Evolutionary conservation across 1,140 invertebrate genomes (phyloP).

Genomic region (Chironomus tepperi): DNA sequence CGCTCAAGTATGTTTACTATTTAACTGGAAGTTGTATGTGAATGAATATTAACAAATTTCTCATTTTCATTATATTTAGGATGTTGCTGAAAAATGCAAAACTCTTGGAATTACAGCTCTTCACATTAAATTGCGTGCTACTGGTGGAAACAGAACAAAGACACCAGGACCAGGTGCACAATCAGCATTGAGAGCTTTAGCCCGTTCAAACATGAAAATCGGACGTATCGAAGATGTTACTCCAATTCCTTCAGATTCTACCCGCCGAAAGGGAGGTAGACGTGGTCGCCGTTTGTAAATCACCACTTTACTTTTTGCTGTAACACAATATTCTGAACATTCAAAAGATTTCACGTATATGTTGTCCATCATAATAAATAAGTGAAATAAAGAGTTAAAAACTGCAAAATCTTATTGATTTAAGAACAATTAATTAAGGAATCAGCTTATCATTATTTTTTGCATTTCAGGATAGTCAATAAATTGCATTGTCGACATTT

Average conservation of each 20-base stretch:
- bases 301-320: background rate
- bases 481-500: too few species aligned
- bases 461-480: too few species aligned
- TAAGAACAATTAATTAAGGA: too few species aligned
- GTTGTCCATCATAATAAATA: background rate
- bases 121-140: conserved; percentile 96
- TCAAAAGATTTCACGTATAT: background rate
- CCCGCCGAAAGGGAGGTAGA: conserved; percentile 98
- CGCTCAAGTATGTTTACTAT: conserved; percentile 66
- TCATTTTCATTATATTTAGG: conserved; percentile 48
- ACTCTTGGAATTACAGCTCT: conserved; percentile 91
- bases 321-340: background rate
- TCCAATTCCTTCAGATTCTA: conserved; percentile 97
- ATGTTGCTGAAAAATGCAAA: conserved; percentile 99
- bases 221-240: conserved; percentile 99
- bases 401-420: too few species aligned
- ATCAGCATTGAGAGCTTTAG: conserved; percentile 92
- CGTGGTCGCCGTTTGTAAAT: conserved; percentile 95
- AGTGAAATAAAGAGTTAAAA: too few species aligned
- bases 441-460: too few species aligned
- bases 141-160: conserved; percentile 96
- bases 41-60: background rate
- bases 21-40: background rate
- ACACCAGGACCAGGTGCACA: conserved; percentile 98
- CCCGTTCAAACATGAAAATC: conserved; percentile 98